phyloP scores from a whole-genome alignment of 2,113 vertebrate species.

The Lepidothrix coronata region DNA sequence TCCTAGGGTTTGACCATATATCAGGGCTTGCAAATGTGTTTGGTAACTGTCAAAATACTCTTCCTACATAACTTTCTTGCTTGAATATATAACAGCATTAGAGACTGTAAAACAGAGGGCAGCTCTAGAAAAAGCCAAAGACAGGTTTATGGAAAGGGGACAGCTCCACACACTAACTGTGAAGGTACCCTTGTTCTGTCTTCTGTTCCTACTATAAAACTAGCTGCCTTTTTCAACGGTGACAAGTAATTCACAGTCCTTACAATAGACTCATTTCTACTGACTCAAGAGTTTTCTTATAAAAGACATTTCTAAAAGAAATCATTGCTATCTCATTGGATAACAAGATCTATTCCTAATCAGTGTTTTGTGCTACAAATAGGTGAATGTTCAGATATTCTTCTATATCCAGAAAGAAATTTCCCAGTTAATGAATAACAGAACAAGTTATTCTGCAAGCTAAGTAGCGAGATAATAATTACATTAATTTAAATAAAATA shows the following conservation, averaged over 20 bases:
- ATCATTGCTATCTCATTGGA: neutral
- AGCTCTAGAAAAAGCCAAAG: neutral
- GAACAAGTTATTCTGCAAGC: constrained; percentile 32
- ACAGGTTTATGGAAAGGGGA: neutral
- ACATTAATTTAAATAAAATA: constrained; percentile 68
- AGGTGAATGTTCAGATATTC: constrained; percentile 4
- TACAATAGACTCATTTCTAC: constrained; percentile 4
- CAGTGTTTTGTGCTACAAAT: constrained; percentile 10
- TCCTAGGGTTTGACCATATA: neutral
- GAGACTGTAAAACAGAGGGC: neutral
- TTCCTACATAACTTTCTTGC: neutral
- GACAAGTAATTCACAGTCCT: neutral
- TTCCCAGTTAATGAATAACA: constrained; percentile 60
- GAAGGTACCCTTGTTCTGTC: neutral
- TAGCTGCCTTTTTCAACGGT: neutral
- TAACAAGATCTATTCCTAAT: neutral
- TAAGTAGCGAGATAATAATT: constrained; percentile 73
- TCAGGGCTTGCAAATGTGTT: neutral
- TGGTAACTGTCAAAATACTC: neutral
- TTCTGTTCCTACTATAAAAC: neutral
- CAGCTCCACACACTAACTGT: neutral
- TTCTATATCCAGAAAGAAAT: constrained; percentile 36
- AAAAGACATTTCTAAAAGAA: constrained; percentile 26
- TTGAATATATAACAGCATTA: neutral
- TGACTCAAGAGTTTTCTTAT: neutral